A percentile compares a stretch with the other conserved stretches of the same genome.
Conservation (phyloP, 1,140 invertebrate genomes). For the Eumaeus atala region DNA sequence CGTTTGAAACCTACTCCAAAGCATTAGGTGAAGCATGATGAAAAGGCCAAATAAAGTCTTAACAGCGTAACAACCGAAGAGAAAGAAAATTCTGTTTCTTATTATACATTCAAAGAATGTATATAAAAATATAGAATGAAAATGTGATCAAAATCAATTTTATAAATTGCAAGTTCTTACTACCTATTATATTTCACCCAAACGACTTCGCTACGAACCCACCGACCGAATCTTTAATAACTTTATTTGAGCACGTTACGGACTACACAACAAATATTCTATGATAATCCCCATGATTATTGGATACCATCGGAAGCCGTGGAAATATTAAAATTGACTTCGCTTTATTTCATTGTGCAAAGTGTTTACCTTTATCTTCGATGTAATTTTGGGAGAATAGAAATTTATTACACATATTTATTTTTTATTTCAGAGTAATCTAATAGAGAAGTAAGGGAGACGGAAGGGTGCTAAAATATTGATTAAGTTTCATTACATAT, state of each 20-base stretch:
- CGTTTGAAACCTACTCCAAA: too few species aligned
- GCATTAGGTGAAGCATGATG: too few species aligned
- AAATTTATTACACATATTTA: too few species aligned
- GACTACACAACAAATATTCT: slow-evolving; percentile 6
- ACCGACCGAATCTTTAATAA: neutral
- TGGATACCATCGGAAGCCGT: neutral
- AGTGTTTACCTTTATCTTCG: neutral
- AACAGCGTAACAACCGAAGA: too few species aligned
- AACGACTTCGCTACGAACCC: neutral
- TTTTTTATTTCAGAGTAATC: too few species aligned
- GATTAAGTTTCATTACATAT: too few species aligned
- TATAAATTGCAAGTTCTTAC: neutral
- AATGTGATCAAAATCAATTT: slow-evolving; percentile 4
- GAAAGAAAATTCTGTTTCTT: too few species aligned
- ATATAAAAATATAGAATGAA: neutral
- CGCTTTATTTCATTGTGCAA: neutral
- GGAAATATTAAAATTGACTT: slow-evolving; percentile 4
- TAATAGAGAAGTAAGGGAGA: too few species aligned
- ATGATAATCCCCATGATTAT: slow-evolving; percentile 2
- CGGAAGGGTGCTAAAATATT: too few species aligned
- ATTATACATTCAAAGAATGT: too few species aligned
- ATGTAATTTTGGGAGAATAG: too few species aligned
- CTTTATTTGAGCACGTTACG: slow-evolving; percentile 2
- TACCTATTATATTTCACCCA: slow-evolving; percentile 1
- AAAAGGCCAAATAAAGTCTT: too few species aligned